Conservation (phyloP, 2,888 invertebrate genomes). For the Cosmia trapezina region DNA sequence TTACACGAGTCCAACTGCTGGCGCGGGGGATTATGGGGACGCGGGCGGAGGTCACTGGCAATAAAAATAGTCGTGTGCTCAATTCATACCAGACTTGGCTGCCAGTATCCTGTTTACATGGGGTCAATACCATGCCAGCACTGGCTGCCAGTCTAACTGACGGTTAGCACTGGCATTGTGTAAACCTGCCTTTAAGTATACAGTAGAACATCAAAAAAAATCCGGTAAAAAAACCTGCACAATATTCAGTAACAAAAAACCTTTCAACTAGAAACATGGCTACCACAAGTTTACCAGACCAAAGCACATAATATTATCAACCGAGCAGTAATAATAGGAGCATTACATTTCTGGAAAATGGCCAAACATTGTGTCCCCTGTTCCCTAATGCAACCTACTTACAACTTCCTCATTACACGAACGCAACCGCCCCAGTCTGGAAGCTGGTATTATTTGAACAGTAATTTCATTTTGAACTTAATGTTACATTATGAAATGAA, state of each 20-base stretch:
- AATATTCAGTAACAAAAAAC: slow-evolving; percentile 11
- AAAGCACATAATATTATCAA: slow-evolving; percentile 30
- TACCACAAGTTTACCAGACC: slow-evolving; percentile 20
- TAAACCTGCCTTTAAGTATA: neutral
- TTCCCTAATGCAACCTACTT: slow-evolving; percentile 56
- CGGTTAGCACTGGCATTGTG: neutral
- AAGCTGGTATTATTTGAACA: slow-evolving; percentile 39
- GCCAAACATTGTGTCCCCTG: slow-evolving; percentile 56
- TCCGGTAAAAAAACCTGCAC: neutral
- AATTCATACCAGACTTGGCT: neutral
- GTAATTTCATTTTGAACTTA: slow-evolving; percentile 56
- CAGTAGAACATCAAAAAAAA: neutral
- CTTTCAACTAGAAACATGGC: neutral
- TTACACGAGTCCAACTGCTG: neutral
- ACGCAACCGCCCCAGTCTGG: slow-evolving; percentile 29
- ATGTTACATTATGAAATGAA: slow-evolving; percentile 11
- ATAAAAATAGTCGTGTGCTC: neutral
- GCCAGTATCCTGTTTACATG: neutral
- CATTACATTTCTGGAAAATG: slow-evolving; percentile 51
- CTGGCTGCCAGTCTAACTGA: neutral
- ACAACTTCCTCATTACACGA: slow-evolving; percentile 44
- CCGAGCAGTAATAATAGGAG: slow-evolving; percentile 26
- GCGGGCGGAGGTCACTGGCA: neutral
- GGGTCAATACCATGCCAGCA: neutral
- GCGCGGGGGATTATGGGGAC: rapidly evolving